Evolutionary conservation across 2,888 invertebrate species (phyloP).

Genomic region (Dryocosmus kuriphilus): DNA sequence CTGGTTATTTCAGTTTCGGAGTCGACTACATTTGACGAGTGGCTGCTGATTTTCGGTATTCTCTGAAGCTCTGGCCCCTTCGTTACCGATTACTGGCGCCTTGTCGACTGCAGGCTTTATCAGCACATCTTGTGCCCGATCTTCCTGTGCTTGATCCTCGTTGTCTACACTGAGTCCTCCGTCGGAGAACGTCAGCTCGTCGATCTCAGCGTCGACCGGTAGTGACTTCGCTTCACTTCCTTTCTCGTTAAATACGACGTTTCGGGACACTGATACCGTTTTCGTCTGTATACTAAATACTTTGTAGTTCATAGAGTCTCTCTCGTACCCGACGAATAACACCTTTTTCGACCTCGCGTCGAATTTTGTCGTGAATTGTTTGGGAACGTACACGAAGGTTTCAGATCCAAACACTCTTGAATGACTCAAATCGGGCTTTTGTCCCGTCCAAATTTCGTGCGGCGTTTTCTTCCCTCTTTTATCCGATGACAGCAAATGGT

Average conservation of each 20-base stretch:
- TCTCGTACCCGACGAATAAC: conserved; percentile 21
- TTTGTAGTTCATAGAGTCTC: conserved; percentile 13
- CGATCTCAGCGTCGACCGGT: background rate
- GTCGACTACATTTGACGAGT: background rate
- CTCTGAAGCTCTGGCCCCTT: background rate
- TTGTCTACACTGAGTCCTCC: too few relatives aligned
- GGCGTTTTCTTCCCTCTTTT: background rate
- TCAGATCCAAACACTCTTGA: conserved; percentile 11
- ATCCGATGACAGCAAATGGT: background rate
- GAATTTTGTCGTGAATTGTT: conserved; percentile 20
- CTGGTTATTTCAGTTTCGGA: conserved; percentile 27
- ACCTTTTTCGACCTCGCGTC: background rate
- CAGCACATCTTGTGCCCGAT: background rate
- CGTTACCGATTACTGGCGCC: background rate
- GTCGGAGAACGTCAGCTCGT: background rate
- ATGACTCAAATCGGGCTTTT: background rate
- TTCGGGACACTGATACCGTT: background rate
- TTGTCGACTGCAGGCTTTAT: background rate
- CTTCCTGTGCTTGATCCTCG: too few relatives aligned
- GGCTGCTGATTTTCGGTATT: background rate
- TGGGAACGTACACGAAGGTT: conserved; percentile 22
- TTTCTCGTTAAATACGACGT: background rate
- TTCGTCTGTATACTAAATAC: background rate
- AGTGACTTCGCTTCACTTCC: background rate
- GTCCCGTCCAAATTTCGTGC: conserved; percentile 2